Conservation (phyloP, 1,140 invertebrate genomes). For the Euwallacea fornicatus region DNA sequence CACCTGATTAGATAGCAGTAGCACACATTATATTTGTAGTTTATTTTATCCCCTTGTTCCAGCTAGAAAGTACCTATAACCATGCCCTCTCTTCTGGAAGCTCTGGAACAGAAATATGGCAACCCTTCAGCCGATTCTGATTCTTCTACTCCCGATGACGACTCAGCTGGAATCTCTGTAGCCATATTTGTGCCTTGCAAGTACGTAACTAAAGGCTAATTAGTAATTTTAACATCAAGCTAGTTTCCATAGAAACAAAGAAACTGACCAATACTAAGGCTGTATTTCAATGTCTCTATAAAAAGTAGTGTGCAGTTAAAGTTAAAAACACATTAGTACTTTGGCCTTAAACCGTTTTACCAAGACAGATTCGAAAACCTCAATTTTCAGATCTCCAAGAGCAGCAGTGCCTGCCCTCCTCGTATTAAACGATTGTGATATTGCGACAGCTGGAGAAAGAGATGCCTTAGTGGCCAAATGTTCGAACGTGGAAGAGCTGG, state of each 20-base stretch:
- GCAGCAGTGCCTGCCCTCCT: slow-evolving; percentile 78
- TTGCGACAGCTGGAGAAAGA: slow-evolving; percentile 81
- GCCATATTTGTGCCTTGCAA: slow-evolving; percentile 81
- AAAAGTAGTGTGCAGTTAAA: not conserved
- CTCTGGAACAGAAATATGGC: slow-evolving; percentile 81
- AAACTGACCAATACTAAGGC: no score
- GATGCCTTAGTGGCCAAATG: slow-evolving; percentile 78
- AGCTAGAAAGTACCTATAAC: slow-evolving; percentile 36
- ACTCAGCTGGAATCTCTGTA: slow-evolving; percentile 61
- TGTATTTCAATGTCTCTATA: not conserved
- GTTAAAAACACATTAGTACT: no score
- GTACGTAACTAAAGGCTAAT: not conserved
- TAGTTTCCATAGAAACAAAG: no score
- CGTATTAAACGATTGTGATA: slow-evolving; percentile 87
- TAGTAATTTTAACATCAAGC: no score
- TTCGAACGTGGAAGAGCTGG: slow-evolving; percentile 82
- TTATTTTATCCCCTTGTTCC: slow-evolving; percentile 9
- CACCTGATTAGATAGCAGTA: no score
- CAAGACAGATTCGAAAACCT: no score
- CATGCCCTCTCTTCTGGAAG: slow-evolving; percentile 84
- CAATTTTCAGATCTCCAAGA: slow-evolving; percentile 63
- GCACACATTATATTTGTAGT: not conserved
- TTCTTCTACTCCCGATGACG: slow-evolving; percentile 55
- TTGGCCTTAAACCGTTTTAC: no score
- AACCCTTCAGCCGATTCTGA: slow-evolving; percentile 60